phyloP scores from a whole-genome alignment of 2,113 vertebrate genomes.

The Leucoraja erinaceus region DNA sequence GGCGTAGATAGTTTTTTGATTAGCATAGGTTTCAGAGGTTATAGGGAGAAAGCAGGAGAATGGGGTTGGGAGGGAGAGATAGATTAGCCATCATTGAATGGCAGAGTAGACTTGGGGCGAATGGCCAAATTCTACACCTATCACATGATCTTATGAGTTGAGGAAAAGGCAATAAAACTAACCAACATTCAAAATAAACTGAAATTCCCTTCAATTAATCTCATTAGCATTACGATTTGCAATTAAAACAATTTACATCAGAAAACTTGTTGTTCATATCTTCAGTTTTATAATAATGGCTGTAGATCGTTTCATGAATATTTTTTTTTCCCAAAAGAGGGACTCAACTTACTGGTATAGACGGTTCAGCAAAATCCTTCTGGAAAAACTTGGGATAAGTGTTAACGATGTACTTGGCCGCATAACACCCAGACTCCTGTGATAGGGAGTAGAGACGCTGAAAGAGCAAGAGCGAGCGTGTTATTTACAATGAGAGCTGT shows the following conservation, averaged over 20 bases:
- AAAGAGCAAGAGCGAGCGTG: slow-evolving; percentile 26
- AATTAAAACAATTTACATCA: not conserved
- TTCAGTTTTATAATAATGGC: not conserved
- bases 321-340: not conserved
- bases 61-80: no score
- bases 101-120: no score
- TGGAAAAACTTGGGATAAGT: slow-evolving; percentile 77
- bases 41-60: no score
- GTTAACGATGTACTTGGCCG: slow-evolving; percentile 77
- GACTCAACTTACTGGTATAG: slow-evolving; percentile 67
- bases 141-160: no score
- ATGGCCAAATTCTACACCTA: no score
- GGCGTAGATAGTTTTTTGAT: no score
- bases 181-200: not conserved
- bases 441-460: slow-evolving; percentile 71
- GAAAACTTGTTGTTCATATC: not conserved
- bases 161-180: not conserved
- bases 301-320: no score
- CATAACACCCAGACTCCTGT: slow-evolving; percentile 76
- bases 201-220: not conserved
- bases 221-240: not conserved
- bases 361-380: slow-evolving; percentile 78
- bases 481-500: not conserved
- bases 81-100: no score
- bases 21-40: no score